These are phyloP conservation scores for Sarcophaga subvicina DNA, from an alignment of 2,888 invertebrate species.

Conservation along the genomic window DNA sequence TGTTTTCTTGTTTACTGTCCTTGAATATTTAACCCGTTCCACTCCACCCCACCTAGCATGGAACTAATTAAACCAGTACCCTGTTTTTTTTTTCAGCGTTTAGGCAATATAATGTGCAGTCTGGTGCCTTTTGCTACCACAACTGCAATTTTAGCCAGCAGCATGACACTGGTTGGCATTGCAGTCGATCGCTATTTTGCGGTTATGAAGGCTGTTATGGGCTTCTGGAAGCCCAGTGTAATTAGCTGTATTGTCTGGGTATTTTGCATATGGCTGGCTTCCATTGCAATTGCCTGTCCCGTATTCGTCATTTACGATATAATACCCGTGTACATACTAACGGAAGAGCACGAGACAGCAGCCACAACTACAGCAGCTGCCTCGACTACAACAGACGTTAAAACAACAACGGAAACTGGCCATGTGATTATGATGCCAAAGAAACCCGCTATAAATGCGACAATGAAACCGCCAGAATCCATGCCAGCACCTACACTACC, in stretches of 20 bases:
- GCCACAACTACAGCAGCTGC: neutral
- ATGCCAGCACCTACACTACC: neutral
- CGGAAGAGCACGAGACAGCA: constrained; percentile 12
- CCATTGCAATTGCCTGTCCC: constrained; percentile 81
- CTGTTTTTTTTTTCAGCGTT: constrained; percentile 75
- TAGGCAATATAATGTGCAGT: constrained; percentile 82
- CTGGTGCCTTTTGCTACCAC: constrained; percentile 83
- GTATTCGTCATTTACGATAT: constrained; percentile 80
- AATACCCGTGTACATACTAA: constrained; percentile 74
- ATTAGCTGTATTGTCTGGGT: constrained; percentile 78
- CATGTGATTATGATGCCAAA: constrained; percentile 3
- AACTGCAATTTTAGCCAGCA: constrained; percentile 83
- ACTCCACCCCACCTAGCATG: neutral
- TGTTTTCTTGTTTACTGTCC: neutral
- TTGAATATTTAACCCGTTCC: neutral
- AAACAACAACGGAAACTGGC: constrained; percentile 5
- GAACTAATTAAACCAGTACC: neutral
- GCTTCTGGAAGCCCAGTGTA: constrained; percentile 82
- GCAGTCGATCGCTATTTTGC: constrained; percentile 84
- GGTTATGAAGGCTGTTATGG: constrained; percentile 81
- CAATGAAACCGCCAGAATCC: neutral
- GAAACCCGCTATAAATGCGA: constrained; percentile 7
- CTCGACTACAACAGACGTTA: neutral
- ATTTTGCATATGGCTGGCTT: constrained; percentile 80
- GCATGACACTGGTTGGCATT: constrained; percentile 83